Percentiles rank a stretch among this genome's conserved stretches.
These are phyloP conservation scores for Geophilus truncorum DNA, from an alignment of 2,888 invertebrate genomes.

Conservation along the genomic window DNA sequence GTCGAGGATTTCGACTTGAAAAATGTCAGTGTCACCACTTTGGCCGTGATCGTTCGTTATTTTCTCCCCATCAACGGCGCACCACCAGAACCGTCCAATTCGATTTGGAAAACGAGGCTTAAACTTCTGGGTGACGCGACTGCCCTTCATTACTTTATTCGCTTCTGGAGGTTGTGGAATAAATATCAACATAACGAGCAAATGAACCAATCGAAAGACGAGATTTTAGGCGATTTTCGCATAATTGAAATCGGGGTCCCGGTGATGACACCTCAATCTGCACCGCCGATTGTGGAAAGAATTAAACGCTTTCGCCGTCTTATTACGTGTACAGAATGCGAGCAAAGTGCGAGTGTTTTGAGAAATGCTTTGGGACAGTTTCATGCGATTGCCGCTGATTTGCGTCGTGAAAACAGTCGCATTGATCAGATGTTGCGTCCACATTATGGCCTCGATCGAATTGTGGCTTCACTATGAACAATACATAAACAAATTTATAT, in stretches of 20 bases:
- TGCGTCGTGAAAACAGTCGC: not conserved
- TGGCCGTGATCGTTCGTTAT: not conserved
- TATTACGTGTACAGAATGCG: not conserved
- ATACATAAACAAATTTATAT: no score
- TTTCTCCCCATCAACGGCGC: not conserved
- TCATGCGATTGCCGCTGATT: not conserved
- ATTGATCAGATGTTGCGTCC: not conserved
- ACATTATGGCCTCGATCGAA: not conserved
- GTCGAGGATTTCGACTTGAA: not conserved
- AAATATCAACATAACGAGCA: conserved; percentile 14
- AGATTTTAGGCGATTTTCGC: not conserved
- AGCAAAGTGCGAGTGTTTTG: not conserved
- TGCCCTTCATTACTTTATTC: not conserved
- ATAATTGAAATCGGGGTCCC: not conserved
- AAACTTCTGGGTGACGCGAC: not conserved
- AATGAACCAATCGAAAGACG: conserved; percentile 10
- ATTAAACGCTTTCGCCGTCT: not conserved
- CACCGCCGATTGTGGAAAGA: not conserved
- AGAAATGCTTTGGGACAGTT: not conserved
- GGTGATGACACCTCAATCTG: not conserved
- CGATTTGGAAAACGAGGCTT: conserved; percentile 11
- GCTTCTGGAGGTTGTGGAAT: not conserved
- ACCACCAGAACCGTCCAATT: not conserved
- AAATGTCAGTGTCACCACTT: not conserved
- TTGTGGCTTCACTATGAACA: not conserved